Percentiles rank a stretch among this genome's conserved stretches.
Evolutionary conservation across 2,797 vertebrate genomes (phyloP).

Genomic region (Notoglanidium macrostoma): DNA sequence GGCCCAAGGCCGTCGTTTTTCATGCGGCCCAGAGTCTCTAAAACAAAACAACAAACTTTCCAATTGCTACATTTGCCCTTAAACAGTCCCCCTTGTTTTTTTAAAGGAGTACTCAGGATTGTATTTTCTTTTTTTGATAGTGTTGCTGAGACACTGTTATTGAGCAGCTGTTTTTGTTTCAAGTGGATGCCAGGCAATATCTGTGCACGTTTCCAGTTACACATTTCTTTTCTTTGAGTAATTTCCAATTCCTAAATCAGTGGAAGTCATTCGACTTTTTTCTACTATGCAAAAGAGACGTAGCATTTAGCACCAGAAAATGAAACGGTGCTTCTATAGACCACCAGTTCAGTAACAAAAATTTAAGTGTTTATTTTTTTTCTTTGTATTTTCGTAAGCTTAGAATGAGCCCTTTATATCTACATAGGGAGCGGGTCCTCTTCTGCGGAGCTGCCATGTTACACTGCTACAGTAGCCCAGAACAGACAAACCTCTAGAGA

Average conservation of each 20-base stretch:
- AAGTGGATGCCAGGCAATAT: neutral
- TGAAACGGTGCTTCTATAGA: neutral
- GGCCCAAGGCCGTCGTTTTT: neutral
- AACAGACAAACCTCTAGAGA: too few species aligned
- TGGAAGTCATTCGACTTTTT: neutral
- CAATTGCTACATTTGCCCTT: neutral
- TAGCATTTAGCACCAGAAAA: neutral
- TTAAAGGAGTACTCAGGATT: neutral
- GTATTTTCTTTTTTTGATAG: neutral
- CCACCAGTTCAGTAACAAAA: neutral
- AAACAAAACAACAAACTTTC: neutral
- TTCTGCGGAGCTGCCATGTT: too few species aligned
- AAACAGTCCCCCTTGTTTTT: neutral
- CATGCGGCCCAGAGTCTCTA: neutral
- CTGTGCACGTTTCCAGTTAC: neutral
- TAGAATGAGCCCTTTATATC: too few species aligned
- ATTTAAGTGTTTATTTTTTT: neutral
- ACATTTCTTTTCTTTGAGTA: neutral
- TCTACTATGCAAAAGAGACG: neutral
- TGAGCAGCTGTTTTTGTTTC: neutral
- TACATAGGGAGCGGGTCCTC: too few species aligned
- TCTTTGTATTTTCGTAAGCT: too few species aligned
- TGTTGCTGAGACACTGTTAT: neutral
- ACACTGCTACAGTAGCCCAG: too few species aligned
- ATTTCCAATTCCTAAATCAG: neutral